Conservation (phyloP, 2,797 vertebrate species). For the Danionella dracula region DNA sequence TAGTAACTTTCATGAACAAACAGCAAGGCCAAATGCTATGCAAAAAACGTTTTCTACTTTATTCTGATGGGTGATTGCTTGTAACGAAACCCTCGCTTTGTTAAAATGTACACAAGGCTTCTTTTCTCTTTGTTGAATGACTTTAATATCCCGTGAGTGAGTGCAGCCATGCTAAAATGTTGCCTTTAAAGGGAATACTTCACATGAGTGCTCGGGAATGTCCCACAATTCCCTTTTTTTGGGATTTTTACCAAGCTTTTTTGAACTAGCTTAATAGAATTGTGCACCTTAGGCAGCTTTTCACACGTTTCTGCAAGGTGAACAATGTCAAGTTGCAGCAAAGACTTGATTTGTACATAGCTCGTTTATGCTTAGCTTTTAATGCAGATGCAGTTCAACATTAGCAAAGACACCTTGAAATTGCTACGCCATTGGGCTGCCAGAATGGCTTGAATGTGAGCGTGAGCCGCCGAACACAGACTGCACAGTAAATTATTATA, state of each 20-base stretch:
- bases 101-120: constrained; percentile 55
- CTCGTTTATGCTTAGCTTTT: constrained; percentile 54
- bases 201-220: constrained; percentile 61
- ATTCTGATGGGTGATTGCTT: constrained; percentile 44
- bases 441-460: constrained; percentile 50
- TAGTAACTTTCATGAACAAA: constrained; percentile 41
- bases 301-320: constrained; percentile 30
- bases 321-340: constrained; percentile 36
- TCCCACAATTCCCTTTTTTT: constrained; percentile 46
- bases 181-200: constrained; percentile 66
- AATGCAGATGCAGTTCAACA: constrained; percentile 44
- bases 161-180: constrained; percentile 65
- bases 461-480: constrained; percentile 43
- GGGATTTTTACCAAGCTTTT: constrained; percentile 42
- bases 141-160: constrained; percentile 50
- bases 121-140: constrained; percentile 40
- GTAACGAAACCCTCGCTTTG: constrained; percentile 57
- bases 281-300: constrained; percentile 42
- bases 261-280: constrained; percentile 41
- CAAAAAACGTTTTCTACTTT: constrained; percentile 63
- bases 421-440: constrained; percentile 46
- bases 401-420: constrained; percentile 3
- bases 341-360: constrained; percentile 48
- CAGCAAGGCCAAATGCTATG: constrained; percentile 73
- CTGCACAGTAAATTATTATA: constrained; percentile 50